Conservation (phyloP, 2,113 vertebrate genomes). For the Megaleporinus macrocephalus region DNA sequence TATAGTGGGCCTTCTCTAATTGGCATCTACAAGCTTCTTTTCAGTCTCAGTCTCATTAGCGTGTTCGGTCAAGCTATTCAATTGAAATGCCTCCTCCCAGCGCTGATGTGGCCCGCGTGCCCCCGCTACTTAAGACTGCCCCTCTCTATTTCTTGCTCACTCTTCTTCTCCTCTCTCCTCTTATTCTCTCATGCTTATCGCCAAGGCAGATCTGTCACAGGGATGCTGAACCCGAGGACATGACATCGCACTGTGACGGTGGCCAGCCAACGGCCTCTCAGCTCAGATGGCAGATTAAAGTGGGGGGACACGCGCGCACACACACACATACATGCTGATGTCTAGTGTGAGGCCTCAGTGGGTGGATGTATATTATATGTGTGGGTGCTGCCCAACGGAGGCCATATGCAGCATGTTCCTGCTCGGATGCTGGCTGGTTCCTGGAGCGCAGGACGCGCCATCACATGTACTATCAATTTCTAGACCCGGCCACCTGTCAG, state of each 20-base stretch:
- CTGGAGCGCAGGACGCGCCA: background rate
- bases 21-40: too few relatives aligned
- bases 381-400: constrained; percentile 4
- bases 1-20: too few relatives aligned
- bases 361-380: background rate
- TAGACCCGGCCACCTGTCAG: constrained; percentile 63
- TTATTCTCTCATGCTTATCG: constrained; percentile 23
- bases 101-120: constrained; percentile 19
- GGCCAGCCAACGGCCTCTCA: constrained; percentile 28
- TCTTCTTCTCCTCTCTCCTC: background rate
- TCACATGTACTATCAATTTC: constrained; percentile 58
- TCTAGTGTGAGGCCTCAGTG: background rate
- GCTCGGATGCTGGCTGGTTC: constrained; percentile 44
- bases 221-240: constrained; percentile 46
- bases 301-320: too few relatives aligned
- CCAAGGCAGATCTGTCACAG: constrained; percentile 29
- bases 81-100: background rate
- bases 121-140: background rate
- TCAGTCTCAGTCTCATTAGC: too few relatives aligned
- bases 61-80: too few relatives aligned
- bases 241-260: constrained; percentile 41
- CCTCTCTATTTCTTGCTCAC: background rate
- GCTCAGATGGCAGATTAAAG: constrained; percentile 55
- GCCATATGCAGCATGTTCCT: background rate
- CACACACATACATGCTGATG: constrained; percentile 11